A percentile compares a stretch with the other conserved stretches of the same genome.
phyloP scores from a whole-genome alignment of 2,797 vertebrate genomes.

The Diplodus puntazzo region DNA sequence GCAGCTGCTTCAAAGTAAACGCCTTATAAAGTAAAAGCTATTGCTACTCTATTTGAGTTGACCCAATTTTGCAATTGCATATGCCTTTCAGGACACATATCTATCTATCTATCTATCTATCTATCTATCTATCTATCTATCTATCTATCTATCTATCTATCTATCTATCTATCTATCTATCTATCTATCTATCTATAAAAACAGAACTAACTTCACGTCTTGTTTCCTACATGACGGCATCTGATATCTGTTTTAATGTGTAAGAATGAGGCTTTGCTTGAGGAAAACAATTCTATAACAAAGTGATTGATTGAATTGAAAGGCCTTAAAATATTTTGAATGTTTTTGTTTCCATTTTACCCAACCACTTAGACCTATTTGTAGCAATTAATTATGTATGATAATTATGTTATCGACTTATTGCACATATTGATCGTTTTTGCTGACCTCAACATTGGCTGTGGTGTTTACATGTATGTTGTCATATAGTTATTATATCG shows the following conservation, averaged over 20 bases:
- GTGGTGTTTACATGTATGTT: no score
- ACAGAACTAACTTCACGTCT: not conserved
- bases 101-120: no score
- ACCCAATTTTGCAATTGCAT: not conserved
- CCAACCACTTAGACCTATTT: not conserved
- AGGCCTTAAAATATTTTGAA: not conserved
- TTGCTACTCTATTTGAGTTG: constrained; percentile 7
- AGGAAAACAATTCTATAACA: not conserved
- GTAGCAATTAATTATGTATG: not conserved
- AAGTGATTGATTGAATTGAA: not conserved
- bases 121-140: no score
- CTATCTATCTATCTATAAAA: no score
- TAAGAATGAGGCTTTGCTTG: not conserved
- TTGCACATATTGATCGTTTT: no score
- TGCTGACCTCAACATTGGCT: no score
- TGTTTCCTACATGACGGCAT: not conserved
- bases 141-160: no score
- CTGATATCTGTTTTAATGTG: not conserved
- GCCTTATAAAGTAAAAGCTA: not conserved
- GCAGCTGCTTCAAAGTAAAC: constrained; percentile 20
- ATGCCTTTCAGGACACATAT: constrained; percentile 13
- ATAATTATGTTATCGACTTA: no score
- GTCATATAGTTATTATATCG: no score
- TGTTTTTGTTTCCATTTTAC: not conserved
- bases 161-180: no score